These are phyloP conservation scores for Pristiophorus japonicus DNA, from an alignment of 2,113 vertebrate genomes.

Conservation along the genomic window DNA sequence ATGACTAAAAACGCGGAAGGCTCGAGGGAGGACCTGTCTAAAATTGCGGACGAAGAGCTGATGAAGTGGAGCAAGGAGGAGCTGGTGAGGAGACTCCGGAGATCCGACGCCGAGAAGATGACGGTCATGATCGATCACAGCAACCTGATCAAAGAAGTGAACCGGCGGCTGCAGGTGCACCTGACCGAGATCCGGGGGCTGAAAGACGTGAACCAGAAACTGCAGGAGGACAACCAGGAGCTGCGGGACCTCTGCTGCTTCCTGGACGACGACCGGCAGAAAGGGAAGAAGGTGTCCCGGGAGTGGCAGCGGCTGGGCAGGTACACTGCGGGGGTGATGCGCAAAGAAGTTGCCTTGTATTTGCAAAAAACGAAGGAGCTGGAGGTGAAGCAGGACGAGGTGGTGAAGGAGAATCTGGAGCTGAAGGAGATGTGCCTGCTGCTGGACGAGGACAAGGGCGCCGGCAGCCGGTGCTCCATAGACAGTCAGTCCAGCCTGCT, in stretches of 20 bases:
- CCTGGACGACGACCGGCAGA: slow-evolving; percentile 92
- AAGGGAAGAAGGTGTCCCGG: slow-evolving; percentile 84
- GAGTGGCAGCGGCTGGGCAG: slow-evolving; percentile 94
- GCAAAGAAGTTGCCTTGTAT: slow-evolving; percentile 86
- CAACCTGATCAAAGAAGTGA: slow-evolving; percentile 92
- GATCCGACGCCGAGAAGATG: slow-evolving; percentile 88
- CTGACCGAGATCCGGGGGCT: slow-evolving; percentile 87
- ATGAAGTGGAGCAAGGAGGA: slow-evolving; percentile 88
- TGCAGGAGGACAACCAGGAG: slow-evolving; percentile 96
- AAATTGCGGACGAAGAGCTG: slow-evolving; percentile 82
- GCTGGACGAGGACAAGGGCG: slow-evolving; percentile 79
- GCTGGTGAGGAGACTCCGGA: slow-evolving; percentile 79
- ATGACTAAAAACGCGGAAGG: slow-evolving; percentile 56
- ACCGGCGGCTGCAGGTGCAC: slow-evolving; percentile 91
- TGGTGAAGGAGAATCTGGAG: slow-evolving; percentile 87
- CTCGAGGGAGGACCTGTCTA: slow-evolving; percentile 74
- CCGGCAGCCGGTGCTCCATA: slow-evolving; percentile 75
- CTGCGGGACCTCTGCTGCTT: slow-evolving; percentile 93
- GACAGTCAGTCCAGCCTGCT: slow-evolving; percentile 84
- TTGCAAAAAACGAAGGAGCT: slow-evolving; percentile 88
- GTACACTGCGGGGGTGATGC: slow-evolving; percentile 82
- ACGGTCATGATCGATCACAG: slow-evolving; percentile 93
- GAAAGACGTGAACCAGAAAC: slow-evolving; percentile 96
- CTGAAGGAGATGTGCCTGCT: slow-evolving; percentile 87
- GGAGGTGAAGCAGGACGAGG: slow-evolving; percentile 81